Evolutionary conservation across 2,888 invertebrate species (phyloP), one percentile per base, ranked within the genome.

Genomic region (Zaprionus bogoriensis): DNA sequence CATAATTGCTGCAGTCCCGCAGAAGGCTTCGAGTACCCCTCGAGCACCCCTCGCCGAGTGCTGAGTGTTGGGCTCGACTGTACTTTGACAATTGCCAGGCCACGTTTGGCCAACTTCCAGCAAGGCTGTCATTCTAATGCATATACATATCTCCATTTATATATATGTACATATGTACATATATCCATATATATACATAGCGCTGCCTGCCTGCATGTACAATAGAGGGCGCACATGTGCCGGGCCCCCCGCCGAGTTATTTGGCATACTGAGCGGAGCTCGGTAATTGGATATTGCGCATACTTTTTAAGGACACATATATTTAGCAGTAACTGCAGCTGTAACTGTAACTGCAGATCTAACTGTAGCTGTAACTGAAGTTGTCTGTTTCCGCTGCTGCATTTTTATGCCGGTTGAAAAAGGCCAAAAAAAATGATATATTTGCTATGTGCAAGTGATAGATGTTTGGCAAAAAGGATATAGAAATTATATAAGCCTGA

Each of bases 1-100:
- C 57, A 74, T 70, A 74, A 70, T 74, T 74, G 74, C 74, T 70
- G 44, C 28, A 46, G 69, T 30, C 65, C 53, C 20, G 52, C 46
- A 48, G 32, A 67, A 58, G 25, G 25, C 50, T 22, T 22, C 22
- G 36, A 53, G 51, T 48, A n/a, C n/a, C n/a, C n/a, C n/a, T n/a
- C n/a, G n/a, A n/a, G n/a, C n/a, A n/a, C n/a, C n/a, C n/a, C n/a
- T n/a, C n/a, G n/a, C n/a, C n/a, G n/a, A n/a, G n/a, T n/a, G n/a
- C n/a, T 38, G 47, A 32, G 32, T 48, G 39, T 59, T 53, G 32
- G 44, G 36, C 50, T 66, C 30, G 41, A 38, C 53, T 65, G 66
- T 67, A 59, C 60, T 50, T 60, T 47, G 57, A 72, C 67, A 71
- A 63, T 70, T 60, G 67, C 36, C 54, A 41, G 52, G 62, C 48